A percentile compares a stretch with the other conserved stretches of the same genome.
Conservation (phyloP, 2,888 invertebrate genomes). For the Rugalucina vietnamica region DNA sequence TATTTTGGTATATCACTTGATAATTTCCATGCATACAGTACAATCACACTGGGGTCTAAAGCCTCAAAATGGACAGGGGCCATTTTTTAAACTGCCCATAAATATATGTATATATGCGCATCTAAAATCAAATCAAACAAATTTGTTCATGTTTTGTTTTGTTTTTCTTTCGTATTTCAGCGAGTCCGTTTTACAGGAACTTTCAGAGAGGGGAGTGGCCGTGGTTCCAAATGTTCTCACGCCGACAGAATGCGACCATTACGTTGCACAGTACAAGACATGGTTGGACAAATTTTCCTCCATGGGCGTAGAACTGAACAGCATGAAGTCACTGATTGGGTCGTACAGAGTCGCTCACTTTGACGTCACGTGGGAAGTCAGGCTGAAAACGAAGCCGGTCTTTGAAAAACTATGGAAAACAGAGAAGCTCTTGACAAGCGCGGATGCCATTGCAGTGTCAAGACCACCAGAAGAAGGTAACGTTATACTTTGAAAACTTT, state of each 20-base stretch:
- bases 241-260: slow-evolving; percentile 48
- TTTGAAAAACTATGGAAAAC: slow-evolving; percentile 68
- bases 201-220: not conserved
- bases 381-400: slow-evolving; percentile 55
- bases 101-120: too few species aligned
- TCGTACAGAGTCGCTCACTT: slow-evolving; percentile 60
- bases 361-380: slow-evolving; percentile 55
- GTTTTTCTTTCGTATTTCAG: not conserved
- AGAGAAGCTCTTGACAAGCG: slow-evolving; percentile 63
- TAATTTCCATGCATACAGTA: too few species aligned
- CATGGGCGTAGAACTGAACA: not conserved
- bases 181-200: not conserved
- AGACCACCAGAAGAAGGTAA: slow-evolving; percentile 60
- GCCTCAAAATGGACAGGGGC: too few species aligned
- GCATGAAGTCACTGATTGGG: slow-evolving; percentile 54
- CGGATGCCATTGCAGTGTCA: slow-evolving; percentile 66
- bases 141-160: too few species aligned
- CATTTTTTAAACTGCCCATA: too few species aligned
- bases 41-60: too few species aligned
- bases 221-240: slow-evolving; percentile 59
- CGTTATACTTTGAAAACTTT: too few species aligned
- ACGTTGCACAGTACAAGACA: slow-evolving; percentile 33
- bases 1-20: too few species aligned
- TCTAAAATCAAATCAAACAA: too few species aligned
- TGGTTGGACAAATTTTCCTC: slow-evolving; percentile 54